phyloP scores from a whole-genome alignment of 2,888 invertebrate genomes.

The Sericinus montela region DNA sequence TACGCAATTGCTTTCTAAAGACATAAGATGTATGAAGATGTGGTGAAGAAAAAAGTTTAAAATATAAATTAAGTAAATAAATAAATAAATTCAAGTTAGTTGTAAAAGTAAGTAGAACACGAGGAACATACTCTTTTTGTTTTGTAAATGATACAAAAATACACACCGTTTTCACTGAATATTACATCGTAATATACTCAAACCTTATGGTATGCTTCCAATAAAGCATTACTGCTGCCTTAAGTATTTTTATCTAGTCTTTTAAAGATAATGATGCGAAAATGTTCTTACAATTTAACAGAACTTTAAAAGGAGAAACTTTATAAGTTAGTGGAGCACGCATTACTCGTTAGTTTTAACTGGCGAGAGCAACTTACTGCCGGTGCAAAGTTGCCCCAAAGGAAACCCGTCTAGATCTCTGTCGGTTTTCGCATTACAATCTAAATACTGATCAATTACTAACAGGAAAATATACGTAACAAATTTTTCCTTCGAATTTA shows the following conservation, averaged over 20 bases:
- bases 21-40: conserved; percentile 1
- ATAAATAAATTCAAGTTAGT: too few relatives aligned
- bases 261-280: background rate
- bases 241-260: too few relatives aligned
- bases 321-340: conserved; percentile 49
- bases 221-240: too few relatives aligned
- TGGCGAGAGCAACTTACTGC: conserved; percentile 24
- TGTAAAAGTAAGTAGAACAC: too few relatives aligned
- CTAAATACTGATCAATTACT: conserved; percentile 11
- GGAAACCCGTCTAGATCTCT: conserved; percentile 7
- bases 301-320: conserved; percentile 46
- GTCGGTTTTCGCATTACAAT: conserved; percentile 14
- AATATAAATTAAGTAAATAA: too few relatives aligned
- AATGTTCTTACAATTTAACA: conserved; percentile 22
- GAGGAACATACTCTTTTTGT: too few relatives aligned
- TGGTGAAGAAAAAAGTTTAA: too few relatives aligned
- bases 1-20: conserved; percentile 82
- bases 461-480: conserved; percentile 6
- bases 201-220: too few relatives aligned
- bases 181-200: too few relatives aligned
- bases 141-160: too few relatives aligned
- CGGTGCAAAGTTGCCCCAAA: conserved; percentile 21
- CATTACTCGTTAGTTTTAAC: conserved; percentile 25
- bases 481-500: too few relatives aligned
- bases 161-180: too few relatives aligned